Conservation (phyloP, 2,113 vertebrate genomes). For the Ciconia boyciana region DNA sequence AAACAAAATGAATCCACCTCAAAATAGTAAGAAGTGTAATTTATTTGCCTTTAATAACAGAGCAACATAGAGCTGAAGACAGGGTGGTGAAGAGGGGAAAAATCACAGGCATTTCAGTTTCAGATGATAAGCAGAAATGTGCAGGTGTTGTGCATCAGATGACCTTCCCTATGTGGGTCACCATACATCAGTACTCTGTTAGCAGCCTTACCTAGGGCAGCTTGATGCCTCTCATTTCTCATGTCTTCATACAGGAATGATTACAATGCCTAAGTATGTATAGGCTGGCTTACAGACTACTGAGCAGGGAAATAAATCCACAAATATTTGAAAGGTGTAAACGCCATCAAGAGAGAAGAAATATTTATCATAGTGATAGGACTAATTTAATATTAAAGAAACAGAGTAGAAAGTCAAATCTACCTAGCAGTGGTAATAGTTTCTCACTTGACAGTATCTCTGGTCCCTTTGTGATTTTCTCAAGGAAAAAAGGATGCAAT, state of each 20-base stretch:
- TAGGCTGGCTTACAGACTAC: not conserved
- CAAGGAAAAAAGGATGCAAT: not conserved
- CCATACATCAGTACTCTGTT: slow-evolving; percentile 34
- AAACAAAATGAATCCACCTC: not conserved
- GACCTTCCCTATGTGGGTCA: slow-evolving; percentile 25
- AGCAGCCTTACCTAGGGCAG: slow-evolving; percentile 25
- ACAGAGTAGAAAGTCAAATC: not conserved
- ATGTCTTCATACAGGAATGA: slow-evolving; percentile 17
- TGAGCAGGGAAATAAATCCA: not conserved
- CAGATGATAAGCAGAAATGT: slow-evolving; percentile 43
- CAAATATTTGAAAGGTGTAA: slow-evolving; percentile 9
- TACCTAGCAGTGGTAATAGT: not conserved
- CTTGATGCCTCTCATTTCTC: slow-evolving; percentile 24
- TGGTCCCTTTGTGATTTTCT: not conserved
- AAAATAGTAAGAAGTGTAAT: not conserved
- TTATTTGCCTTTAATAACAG: not conserved
- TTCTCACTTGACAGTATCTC: not conserved
- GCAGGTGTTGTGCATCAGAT: slow-evolving; percentile 37
- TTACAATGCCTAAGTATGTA: not conserved
- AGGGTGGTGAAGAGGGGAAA: not conserved
- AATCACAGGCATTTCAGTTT: slow-evolving; percentile 10
- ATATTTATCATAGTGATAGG: not conserved
- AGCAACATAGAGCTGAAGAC: not conserved
- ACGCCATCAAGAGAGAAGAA: not conserved
- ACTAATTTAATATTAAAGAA: not conserved